Percentiles rank a stretch among this genome's conserved stretches.
Evolutionary conservation across 2,113 vertebrate genomes (phyloP).

Genomic region (Fukomys damarensis): DNA sequence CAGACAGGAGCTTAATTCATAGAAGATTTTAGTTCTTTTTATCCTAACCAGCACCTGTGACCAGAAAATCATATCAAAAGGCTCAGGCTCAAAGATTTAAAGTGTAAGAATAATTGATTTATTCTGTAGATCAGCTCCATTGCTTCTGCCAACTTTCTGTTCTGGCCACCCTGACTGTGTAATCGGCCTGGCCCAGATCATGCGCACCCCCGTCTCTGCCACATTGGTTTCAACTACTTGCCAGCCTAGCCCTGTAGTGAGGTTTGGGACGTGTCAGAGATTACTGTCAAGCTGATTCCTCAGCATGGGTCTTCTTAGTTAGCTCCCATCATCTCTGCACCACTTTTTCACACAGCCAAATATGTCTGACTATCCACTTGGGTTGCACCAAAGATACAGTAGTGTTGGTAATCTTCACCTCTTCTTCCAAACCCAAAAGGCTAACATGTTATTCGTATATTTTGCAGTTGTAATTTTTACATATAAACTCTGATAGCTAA

Average conservation of each 20-base stretch:
- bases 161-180: neutral
- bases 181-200: neutral
- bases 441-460: neutral
- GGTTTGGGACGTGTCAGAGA: neutral
- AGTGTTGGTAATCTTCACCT: neutral
- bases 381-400: neutral
- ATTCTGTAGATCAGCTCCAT: neutral
- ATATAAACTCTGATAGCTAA: neutral
- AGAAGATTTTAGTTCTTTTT: neutral
- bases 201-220: neutral
- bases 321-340: neutral
- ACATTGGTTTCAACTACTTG: neutral
- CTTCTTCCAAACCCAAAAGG: neutral
- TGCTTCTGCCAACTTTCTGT: neutral
- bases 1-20: neutral
- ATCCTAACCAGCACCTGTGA: neutral
- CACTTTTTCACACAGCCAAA: neutral
- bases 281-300: neutral
- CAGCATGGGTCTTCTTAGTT: neutral
- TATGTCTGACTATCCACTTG: neutral
- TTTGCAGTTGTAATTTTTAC: neutral
- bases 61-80: neutral
- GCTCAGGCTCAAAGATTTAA: neutral
- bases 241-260: neutral
- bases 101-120: neutral